These are phyloP conservation scores for Stratiomys singularior DNA, from an alignment of 2,888 invertebrate genomes.

Conservation along the genomic window DNA sequence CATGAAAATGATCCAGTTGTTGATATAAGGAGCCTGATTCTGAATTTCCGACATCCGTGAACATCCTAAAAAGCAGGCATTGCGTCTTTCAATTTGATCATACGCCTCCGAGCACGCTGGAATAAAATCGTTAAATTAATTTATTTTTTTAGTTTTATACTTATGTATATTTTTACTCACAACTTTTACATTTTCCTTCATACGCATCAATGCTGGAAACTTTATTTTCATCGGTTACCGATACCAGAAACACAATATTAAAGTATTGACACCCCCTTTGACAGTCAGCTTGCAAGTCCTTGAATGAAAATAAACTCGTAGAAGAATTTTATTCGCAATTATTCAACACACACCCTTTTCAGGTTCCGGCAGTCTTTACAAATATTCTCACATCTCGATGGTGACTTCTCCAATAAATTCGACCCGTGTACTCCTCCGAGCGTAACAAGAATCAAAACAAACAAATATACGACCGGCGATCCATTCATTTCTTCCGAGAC, in stretches of 20 bases:
- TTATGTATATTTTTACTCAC: constrained; percentile 18
- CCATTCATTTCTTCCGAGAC: constrained; percentile 31
- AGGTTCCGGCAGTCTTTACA: constrained; percentile 1
- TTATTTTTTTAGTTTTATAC: background rate
- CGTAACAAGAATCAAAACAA: background rate
- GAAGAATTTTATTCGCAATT: background rate
- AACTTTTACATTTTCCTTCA: constrained; percentile 29
- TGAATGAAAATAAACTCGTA: background rate
- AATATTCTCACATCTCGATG: constrained; percentile 37
- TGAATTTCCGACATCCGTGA: constrained; percentile 38
- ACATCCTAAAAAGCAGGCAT: constrained; percentile 40
- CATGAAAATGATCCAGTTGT: constrained; percentile 40
- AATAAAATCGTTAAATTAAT: background rate
- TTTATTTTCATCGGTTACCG: background rate
- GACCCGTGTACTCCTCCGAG: background rate
- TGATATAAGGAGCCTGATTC: constrained; percentile 40
- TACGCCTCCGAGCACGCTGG: constrained; percentile 43
- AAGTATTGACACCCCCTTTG: constrained; percentile 46
- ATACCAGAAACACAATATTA: constrained; percentile 36
- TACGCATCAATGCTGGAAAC: constrained; percentile 26
- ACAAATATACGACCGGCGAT: constrained; percentile 8
- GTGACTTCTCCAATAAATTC: constrained; percentile 32
- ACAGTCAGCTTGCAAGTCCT: constrained; percentile 42
- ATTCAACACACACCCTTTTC: constrained; percentile 24
- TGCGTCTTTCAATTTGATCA: background rate